A percentile compares a stretch with the other conserved stretches of the same genome.
Conservation (phyloP, 2,113 vertebrate genomes). For the Glaucidium brasilianum region DNA sequence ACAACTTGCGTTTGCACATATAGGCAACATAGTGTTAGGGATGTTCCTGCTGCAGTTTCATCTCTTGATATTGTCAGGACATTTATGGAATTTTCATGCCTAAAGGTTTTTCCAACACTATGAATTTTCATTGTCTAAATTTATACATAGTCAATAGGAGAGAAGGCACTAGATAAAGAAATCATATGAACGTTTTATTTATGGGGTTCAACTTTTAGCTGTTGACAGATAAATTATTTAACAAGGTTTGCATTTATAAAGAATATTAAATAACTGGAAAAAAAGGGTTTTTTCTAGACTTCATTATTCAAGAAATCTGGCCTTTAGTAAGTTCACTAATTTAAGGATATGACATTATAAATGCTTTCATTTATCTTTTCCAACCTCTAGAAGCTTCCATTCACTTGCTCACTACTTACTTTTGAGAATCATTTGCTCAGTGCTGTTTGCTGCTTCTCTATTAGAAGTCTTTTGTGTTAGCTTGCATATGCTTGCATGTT, state of each 20-base stretch:
- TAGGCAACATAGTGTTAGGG: neutral
- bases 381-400: neutral
- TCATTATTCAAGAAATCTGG: neutral
- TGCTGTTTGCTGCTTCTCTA: neutral
- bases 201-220: neutral
- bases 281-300: neutral
- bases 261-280: neutral
- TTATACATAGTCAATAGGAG: neutral
- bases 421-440: neutral
- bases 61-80: neutral
- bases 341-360: neutral
- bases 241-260: neutral
- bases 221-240: neutral
- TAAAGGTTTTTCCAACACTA: neutral
- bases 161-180: neutral
- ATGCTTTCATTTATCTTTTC: neutral
- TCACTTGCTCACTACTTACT: neutral
- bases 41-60: neutral
- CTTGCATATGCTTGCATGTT: neutral
- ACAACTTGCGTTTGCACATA: neutral
- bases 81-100: neutral
- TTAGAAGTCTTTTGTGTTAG: neutral
- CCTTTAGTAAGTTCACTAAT: neutral
- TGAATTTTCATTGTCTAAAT: neutral
- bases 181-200: neutral